Conservation (phyloP, 2,888 invertebrate species). For the Drosophila austrosaltans region DNA sequence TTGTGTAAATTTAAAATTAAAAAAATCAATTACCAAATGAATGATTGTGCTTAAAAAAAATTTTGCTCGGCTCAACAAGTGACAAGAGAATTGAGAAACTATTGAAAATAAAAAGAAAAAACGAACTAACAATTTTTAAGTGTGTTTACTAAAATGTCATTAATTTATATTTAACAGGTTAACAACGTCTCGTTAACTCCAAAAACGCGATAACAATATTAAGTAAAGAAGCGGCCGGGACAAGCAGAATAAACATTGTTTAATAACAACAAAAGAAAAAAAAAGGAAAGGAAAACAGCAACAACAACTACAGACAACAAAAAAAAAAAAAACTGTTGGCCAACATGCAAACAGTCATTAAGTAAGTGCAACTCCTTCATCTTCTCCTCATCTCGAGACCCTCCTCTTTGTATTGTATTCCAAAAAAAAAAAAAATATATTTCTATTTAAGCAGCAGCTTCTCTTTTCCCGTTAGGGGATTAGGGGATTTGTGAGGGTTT, state of each 20-base stretch:
- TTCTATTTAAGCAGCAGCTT: conserved; percentile 7
- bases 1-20: not conserved
- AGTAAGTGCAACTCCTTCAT: conserved; percentile 73
- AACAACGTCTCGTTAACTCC: conserved; percentile 47
- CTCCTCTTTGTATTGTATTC: not conserved
- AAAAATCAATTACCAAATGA: not conserved
- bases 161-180: conserved; percentile 65
- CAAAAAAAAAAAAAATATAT: not conserved
- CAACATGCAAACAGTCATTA: conserved; percentile 82
- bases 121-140: conserved; percentile 9
- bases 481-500: not conserved
- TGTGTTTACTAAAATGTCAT: conserved; percentile 51
- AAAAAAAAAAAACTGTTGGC: conserved; percentile 47
- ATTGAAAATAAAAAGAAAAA: not conserved
- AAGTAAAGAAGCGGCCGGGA: conserved; percentile 29
- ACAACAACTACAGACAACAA: not conserved
- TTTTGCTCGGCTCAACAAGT: not conserved
- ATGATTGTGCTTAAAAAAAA: not conserved
- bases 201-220: conserved; percentile 31
- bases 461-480: conserved; percentile 1
- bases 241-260: conserved; percentile 51
- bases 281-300: conserved; percentile 12
- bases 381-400: not conserved
- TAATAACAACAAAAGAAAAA: conserved; percentile 3
- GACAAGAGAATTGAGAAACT: not conserved